These are phyloP conservation scores for Eretmocerus hayati DNA, from an alignment of 2,888 invertebrate species.

Conservation along the genomic window DNA sequence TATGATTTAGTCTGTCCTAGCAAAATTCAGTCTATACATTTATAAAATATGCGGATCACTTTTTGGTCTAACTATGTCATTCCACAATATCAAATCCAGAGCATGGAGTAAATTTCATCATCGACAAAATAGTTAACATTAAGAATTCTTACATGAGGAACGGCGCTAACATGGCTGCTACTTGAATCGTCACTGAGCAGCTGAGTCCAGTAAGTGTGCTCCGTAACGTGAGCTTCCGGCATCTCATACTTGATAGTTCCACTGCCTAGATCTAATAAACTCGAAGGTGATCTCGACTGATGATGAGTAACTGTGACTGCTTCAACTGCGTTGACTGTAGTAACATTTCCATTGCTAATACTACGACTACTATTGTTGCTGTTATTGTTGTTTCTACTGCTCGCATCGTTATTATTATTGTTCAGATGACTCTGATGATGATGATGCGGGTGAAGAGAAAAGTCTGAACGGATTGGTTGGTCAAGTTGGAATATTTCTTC, in stretches of 20 bases:
- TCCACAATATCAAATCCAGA: no score
- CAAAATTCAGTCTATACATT: no score
- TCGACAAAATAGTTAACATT: no score
- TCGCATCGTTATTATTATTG: conserved; percentile 33
- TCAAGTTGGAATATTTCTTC: conserved; percentile 73
- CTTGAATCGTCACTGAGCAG: conserved; percentile 44
- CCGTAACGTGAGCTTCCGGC: conserved; percentile 39
- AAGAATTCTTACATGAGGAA: conserved; percentile 27
- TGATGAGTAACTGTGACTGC: no score
- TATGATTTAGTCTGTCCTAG: no score
- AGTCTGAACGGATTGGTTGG: conserved; percentile 63
- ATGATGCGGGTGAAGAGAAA: conserved; percentile 42
- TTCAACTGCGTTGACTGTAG: no score
- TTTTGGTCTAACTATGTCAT: no score
- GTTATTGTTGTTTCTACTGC: neutral
- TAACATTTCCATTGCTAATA: neutral
- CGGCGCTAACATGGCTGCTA: conserved; percentile 40
- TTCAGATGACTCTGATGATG: conserved; percentile 34
- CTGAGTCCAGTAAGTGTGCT: conserved; percentile 41
- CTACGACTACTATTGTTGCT: neutral
- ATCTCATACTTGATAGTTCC: conserved; percentile 61
- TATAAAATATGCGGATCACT: no score
- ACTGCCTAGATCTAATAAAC: conserved; percentile 64
- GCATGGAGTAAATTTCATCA: no score
- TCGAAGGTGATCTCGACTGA: conserved; percentile 60